A percentile compares a stretch with the other conserved stretches of the same genome.
Evolutionary conservation across 2,113 vertebrate species (phyloP).

Genomic region (Microcebus jonahi): DNA sequence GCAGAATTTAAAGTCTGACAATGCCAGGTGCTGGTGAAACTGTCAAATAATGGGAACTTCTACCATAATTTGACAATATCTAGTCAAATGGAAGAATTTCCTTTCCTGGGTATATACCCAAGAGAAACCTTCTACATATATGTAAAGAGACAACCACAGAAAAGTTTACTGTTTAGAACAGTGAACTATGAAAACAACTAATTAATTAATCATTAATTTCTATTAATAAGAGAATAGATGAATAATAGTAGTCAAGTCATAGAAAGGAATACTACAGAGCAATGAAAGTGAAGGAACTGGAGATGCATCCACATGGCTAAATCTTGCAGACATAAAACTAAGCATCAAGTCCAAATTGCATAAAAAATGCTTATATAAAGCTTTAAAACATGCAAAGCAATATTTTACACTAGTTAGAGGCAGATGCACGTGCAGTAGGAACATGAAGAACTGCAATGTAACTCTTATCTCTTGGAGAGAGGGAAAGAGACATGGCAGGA

Average conservation of each 20-base stretch:
- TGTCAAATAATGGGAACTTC: neutral
- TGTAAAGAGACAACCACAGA: neutral
- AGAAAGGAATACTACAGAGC: neutral
- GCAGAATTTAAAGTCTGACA: conserved; percentile 21
- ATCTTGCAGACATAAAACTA: neutral
- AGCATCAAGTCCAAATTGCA: neutral
- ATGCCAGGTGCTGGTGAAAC: neutral
- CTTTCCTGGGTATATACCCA: neutral
- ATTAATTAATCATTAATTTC: neutral
- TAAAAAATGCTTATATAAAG: neutral
- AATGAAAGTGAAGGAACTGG: neutral
- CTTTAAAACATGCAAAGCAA: neutral
- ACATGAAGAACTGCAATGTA: neutral
- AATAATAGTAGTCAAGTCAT: neutral
- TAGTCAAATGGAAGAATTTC: conserved; percentile 39
- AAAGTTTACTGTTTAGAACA: neutral
- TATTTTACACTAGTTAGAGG: neutral
- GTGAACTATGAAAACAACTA: neutral
- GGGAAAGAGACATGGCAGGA: neutral
- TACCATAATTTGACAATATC: neutral
- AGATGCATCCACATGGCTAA: neutral
- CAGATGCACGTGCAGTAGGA: neutral
- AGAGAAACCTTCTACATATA: neutral
- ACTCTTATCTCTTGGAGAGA: neutral
- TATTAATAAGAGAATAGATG: neutral